Evolutionary conservation across 2,113 vertebrate species (phyloP).

Genomic region (Trematocara stigmaticum): DNA sequence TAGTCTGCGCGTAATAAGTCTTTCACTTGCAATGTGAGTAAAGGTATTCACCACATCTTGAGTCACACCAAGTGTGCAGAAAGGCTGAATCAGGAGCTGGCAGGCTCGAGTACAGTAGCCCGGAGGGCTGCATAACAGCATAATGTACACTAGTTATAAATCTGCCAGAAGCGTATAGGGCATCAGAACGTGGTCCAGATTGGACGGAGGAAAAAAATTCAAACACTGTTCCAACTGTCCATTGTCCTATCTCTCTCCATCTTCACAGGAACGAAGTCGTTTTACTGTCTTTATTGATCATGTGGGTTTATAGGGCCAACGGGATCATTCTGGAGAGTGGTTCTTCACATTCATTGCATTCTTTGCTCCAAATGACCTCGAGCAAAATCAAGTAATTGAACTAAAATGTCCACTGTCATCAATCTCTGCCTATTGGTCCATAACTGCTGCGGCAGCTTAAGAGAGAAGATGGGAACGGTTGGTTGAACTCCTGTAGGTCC

Average conservation of each 20-base stretch:
- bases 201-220: neutral
- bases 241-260: slow-evolving; percentile 10
- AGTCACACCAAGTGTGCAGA: slow-evolving; percentile 16
- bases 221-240: slow-evolving; percentile 20
- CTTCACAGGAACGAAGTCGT: neutral
- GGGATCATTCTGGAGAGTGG: slow-evolving; percentile 36
- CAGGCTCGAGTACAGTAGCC: slow-evolving; percentile 11
- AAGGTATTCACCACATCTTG: slow-evolving; percentile 15
- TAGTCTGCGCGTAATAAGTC: neutral
- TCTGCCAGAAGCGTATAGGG: slow-evolving; percentile 29
- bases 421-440: slow-evolving; percentile 19
- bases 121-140: slow-evolving; percentile 22
- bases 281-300: slow-evolving; percentile 45
- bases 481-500: neutral
- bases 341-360: slow-evolving; percentile 34
- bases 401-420: slow-evolving; percentile 48
- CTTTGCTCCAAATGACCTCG: slow-evolving; percentile 36
- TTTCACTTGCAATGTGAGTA: neutral
- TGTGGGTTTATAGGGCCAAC: slow-evolving; percentile 29
- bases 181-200: slow-evolving; percentile 14
- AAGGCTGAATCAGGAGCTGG: slow-evolving; percentile 64
- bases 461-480: slow-evolving; percentile 11
- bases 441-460: slow-evolving; percentile 32
- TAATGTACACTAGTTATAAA: slow-evolving; percentile 45
- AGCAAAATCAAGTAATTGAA: slow-evolving; percentile 55